A percentile compares a stretch with the other conserved stretches of the same genome.
Conservation (phyloP, 2,888 invertebrate genomes). For the Prosapia bicincta region DNA sequence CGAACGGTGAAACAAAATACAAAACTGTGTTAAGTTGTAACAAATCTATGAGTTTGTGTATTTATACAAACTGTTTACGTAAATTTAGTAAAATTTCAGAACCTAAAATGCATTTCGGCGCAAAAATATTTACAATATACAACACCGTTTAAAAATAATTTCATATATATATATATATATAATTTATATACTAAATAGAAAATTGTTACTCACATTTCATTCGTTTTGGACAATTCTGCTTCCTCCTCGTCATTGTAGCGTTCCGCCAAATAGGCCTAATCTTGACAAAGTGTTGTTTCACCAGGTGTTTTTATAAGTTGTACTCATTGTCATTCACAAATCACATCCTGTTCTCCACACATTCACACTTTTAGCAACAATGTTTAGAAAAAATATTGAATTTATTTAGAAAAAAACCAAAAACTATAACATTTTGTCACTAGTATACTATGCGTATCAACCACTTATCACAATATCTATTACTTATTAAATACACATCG, state of each 20-base stretch:
- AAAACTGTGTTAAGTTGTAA: too few relatives aligned
- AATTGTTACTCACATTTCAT: conserved; percentile 51
- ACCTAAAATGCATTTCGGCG: too few relatives aligned
- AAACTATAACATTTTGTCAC: not conserved
- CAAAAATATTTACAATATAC: too few relatives aligned
- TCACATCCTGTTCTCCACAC: not conserved
- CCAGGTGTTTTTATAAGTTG: not conserved
- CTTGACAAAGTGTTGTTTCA: not conserved
- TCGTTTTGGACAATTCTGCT: conserved; percentile 53
- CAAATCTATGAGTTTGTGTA: too few relatives aligned
- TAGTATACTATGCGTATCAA: not conserved
- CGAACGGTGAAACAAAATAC: too few relatives aligned
- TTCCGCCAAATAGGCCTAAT: conserved; percentile 4
- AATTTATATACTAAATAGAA: too few relatives aligned
- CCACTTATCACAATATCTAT: not conserved
- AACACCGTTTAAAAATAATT: too few relatives aligned
- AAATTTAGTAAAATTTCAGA: too few relatives aligned
- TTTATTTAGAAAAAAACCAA: not conserved
- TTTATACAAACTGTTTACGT: too few relatives aligned
- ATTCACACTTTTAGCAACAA: not conserved
- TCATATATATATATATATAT: too few relatives aligned
- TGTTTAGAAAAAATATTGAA: not conserved
- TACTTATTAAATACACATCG: not conserved
- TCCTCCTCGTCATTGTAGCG: conserved; percentile 49
- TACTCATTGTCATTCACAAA: not conserved